Base-by-base conservation (phyloP, 2,888 invertebrate genomes). In the Thymelicus lineola region DNA sequence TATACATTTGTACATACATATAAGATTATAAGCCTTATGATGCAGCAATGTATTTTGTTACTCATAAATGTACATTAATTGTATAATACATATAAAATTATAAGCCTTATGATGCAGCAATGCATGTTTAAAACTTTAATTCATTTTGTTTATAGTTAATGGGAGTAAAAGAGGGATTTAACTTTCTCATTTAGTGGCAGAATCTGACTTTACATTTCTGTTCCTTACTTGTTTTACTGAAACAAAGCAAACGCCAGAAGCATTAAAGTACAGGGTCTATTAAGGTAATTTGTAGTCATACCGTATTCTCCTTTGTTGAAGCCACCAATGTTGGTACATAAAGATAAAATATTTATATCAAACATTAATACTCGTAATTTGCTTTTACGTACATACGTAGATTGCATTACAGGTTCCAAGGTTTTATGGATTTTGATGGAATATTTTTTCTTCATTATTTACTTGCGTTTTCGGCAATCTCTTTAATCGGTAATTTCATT, bases 201-300 rank as follows among this genome's bases (percentile, higher is more conserved):
- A 20, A 53, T 20, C 20, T 20, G 53, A 12, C 10, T 53, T 20
- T 7, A 20, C 20, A 10, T 53, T 20, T 53, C 53, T 17, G 20
- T 53, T 53, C 50, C 50, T n/a, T 17, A 6, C 48, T 53, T 53
- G 20, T 20, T 20, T 53, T 20, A 53, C 53, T 53, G 20, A 53
- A 53, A 53, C 53, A 53, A 53, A 20, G 53, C 53, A 53, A 53
- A 53, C 53, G 53, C 53, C 53, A 20, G 53, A 20, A 53, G 53
- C 53, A 53, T 20, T 15, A 20, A 17, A 53, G 53, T 53, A 53
- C 20, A 20, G 20, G 17, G 20, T 53, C 53, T 53, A 17, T 50
- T 17, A 53, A 20, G 53, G 53, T 20, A 53, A 53, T 53, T 53
- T 53, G 53, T 53, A 53, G 20, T 53, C 20, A 53, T 53, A 20